These are phyloP conservation scores for Carabus problematicus DNA, from an alignment of 2,888 invertebrate genomes.

Conservation along the genomic window DNA sequence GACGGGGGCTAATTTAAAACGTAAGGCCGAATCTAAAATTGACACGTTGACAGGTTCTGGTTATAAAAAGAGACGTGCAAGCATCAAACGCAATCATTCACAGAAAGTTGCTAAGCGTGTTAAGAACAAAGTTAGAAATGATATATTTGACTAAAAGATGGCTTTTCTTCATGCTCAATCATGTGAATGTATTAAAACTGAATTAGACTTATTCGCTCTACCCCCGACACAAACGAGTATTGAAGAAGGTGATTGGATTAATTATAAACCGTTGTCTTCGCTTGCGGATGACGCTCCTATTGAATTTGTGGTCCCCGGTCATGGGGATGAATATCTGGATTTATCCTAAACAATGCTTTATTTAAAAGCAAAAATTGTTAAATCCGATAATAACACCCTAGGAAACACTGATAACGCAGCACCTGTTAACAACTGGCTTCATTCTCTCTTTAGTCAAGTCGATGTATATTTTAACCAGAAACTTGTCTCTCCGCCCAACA, in stretches of 20 bases:
- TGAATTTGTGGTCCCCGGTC: slow-evolving; percentile 47
- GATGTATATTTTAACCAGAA: slow-evolving; percentile 49
- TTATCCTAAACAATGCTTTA: slow-evolving; percentile 47
- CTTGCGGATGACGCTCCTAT: slow-evolving; percentile 47
- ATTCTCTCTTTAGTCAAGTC: slow-evolving; percentile 47
- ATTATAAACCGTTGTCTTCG: slow-evolving; percentile 48
- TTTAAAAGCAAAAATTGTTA: slow-evolving; percentile 43
- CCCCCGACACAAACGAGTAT: slow-evolving; percentile 48
- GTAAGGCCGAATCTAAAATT: neutral
- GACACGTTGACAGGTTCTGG: neutral
- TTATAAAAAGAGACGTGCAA: neutral
- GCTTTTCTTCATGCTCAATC: slow-evolving; percentile 45
- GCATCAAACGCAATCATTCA: neutral
- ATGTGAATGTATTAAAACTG: slow-evolving; percentile 46
- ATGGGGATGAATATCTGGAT: slow-evolving; percentile 48
- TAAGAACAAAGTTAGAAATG: slow-evolving; percentile 18
- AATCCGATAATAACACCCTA: slow-evolving; percentile 23
- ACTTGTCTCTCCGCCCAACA: slow-evolving; percentile 47
- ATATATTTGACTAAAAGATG: slow-evolving; percentile 45
- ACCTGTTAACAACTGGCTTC: slow-evolving; percentile 47
- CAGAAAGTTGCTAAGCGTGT: neutral
- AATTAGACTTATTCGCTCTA: slow-evolving; percentile 47
- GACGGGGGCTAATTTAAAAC: slow-evolving; percentile 3
- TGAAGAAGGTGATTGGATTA: slow-evolving; percentile 45
- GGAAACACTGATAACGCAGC: slow-evolving; percentile 30